Conservation (phyloP, 2,797 vertebrate species). For the Helicolenus hilgendorfi region DNA sequence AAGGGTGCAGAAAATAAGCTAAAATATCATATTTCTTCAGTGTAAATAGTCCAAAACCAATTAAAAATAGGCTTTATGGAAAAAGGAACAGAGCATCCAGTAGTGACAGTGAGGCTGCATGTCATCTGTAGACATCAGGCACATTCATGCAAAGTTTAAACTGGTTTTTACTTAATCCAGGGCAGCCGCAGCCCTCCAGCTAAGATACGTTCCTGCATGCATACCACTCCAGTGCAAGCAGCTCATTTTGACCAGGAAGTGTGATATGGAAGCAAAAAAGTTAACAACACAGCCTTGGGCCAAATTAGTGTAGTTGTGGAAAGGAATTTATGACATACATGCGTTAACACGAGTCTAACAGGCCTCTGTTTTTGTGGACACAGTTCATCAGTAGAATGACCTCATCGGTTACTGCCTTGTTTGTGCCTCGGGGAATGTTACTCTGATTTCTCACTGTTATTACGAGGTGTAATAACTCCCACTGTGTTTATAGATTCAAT, state of each 20-base stretch:
- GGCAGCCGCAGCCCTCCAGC: too few relatives aligned
- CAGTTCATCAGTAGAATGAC: conserved; percentile 49
- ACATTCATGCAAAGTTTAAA: too few relatives aligned
- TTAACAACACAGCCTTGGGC: conserved; percentile 29
- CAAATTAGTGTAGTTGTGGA: conserved; percentile 17
- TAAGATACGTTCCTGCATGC: too few relatives aligned
- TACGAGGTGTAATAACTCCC: conserved; percentile 39
- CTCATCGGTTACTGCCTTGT: conserved; percentile 51
- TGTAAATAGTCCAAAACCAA: background rate
- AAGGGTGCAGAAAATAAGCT: background rate
- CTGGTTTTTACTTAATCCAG: too few relatives aligned
- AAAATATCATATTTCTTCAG: background rate
- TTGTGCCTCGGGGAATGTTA: conserved; percentile 43
- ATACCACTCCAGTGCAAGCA: background rate
- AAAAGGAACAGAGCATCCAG: background rate
- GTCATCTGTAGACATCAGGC: background rate
- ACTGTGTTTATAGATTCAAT: conserved; percentile 55
- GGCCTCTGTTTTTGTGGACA: conserved; percentile 46
- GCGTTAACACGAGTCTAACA: conserved; percentile 64
- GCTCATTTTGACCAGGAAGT: conserved; percentile 20
- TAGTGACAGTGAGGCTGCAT: background rate
- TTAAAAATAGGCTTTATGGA: background rate
- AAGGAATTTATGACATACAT: conserved; percentile 65
- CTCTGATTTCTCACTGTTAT: conserved; percentile 33
- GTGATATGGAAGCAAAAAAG: background rate